A percentile compares a stretch with the other conserved stretches of the same genome.
Conservation (phyloP, 2,797 vertebrate species). For the Mareca strepera region DNA sequence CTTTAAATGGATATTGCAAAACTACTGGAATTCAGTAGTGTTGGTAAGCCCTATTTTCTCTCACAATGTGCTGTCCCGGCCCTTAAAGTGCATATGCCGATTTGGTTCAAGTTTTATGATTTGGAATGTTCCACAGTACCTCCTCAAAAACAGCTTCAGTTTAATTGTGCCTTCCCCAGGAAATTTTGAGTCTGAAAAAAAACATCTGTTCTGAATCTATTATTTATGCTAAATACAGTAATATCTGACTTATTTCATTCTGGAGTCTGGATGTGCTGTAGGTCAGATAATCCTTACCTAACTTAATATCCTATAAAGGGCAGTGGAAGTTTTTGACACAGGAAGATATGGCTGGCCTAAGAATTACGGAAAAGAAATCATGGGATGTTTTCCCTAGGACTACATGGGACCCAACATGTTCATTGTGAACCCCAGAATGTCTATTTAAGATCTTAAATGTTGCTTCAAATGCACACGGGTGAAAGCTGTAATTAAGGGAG, state of each 20-base stretch:
- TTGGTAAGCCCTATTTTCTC: neutral
- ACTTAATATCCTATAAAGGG: neutral
- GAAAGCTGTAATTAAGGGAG: slow-evolving; percentile 52
- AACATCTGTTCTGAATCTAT: neutral
- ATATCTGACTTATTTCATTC: neutral
- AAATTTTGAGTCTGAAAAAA: neutral
- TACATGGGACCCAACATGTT: neutral
- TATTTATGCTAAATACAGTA: neutral
- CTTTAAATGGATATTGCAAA: neutral
- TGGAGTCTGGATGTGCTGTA: neutral
- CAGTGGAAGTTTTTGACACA: neutral
- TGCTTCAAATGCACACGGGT: slow-evolving; percentile 32
- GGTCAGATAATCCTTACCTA: neutral
- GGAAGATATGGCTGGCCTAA: neutral
- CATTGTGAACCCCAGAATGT: slow-evolving; percentile 14
- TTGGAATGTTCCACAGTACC: neutral
- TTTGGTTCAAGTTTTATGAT: slow-evolving; percentile 42
- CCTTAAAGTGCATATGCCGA: slow-evolving; percentile 33
- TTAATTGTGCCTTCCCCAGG: neutral
- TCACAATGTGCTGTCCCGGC: neutral
- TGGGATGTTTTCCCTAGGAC: neutral
- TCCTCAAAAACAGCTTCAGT: neutral
- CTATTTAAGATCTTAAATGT: slow-evolving; percentile 27
- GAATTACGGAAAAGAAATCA: slow-evolving; percentile 13
- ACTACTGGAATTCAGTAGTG: neutral